Evolutionary conservation across 64 coral and sea anemone species (phyloP), one percentile per base, ranked within the genome.

Genomic region (Astreopora myriophthalma): DNA sequence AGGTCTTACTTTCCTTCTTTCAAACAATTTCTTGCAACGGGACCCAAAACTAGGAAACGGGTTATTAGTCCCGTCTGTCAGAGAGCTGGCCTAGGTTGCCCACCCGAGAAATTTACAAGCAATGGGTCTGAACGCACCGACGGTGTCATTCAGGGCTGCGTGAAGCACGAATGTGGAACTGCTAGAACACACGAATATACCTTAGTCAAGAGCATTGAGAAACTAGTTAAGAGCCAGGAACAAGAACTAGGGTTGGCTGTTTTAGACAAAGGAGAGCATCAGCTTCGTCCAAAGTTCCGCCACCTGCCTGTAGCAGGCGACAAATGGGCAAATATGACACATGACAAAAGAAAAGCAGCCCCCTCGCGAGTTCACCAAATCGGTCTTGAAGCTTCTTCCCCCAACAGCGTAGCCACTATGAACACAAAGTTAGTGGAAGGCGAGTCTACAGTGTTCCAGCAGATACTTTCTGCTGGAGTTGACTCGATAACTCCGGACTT

Each of bases 291-390:
- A 8, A 22, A 17, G 24, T 77, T 77, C 14, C 23, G 23, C 11
- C 37, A 77, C 36, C 22, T 77, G 3, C 6, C 46, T 16, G 46
- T 37, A 20, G 40, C 36, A 13, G 24, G 35, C 8, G 36, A 77
- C 34, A 37, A 77, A 9, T 77, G 42, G 76, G 44, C 55, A 0
- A 80, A 80, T 52, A 80, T 80, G 76, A 55, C 76, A 19, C 6
- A 40, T 0, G 29, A 80, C 11, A 40, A 80, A 36, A 40, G 76
- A 10, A 51, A 80, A 10, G 29, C 20, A 42, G 74, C 74, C 19
- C 46, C 46, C 20, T 22, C 9, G 23, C 51, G 34, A 14, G 76
- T 80, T 3, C 52, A 61, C 25, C n/a, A n/a, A n/a, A n/a, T n/a
- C n/a, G n/a, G n/a, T n/a, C n/a, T n/a, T n/a, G n/a, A n/a, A n/a